Base-by-base conservation (phyloP, 2,113 vertebrate species). In the Origma solitaria region DNA sequence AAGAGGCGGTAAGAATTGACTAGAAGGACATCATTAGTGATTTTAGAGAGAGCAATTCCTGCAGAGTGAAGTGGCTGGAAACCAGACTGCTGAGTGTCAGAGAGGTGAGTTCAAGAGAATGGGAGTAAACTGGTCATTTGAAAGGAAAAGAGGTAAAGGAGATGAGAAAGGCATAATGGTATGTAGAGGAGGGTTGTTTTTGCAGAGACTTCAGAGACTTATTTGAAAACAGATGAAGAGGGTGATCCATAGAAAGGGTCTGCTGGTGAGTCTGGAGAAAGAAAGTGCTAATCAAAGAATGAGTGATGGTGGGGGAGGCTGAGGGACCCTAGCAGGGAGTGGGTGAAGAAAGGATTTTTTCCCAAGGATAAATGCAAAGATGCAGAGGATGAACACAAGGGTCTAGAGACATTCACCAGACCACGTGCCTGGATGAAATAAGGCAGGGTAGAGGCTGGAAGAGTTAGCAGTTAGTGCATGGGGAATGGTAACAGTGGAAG, bases 11-110 rank as follows among this genome's bases (percentile, higher is more conserved):
- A 94, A 87, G 94, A 96, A 95, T 66, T 94, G 87, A 83, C 94
- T 93, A 88, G 96, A 94, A 95, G 91, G 84, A 95, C 92, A 94
- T 97, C 96, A 95, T 97, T 96, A 96, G 94, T 94, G 80, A 93
- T 96, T 97, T 96, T 71, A 92, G 91, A 95, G 81, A 97, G 95
- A 95, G 86, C 91, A 97, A 89, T 86, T 96, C 95, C 86, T 92
- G 64, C 49, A 60, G 90, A 76, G 88, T 97, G 96, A 97, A 97
- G 97, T 96, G 92, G 87, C 71, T 97, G 90, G 94, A 97, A 97
- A 97, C 88, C 90, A 96, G 92, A 92, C 87, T 86, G 95, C 86
- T 84, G 95, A 96, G 90, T 92, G 78, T 95, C 90, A 95, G 94
- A 95, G 92, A 95, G 95, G 88, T 94, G 91, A 97, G 95, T 92